These are phyloP conservation scores for Rhynchomys soricoides DNA, from an alignment of 2,113 vertebrate species.

Conservation along the genomic window DNA sequence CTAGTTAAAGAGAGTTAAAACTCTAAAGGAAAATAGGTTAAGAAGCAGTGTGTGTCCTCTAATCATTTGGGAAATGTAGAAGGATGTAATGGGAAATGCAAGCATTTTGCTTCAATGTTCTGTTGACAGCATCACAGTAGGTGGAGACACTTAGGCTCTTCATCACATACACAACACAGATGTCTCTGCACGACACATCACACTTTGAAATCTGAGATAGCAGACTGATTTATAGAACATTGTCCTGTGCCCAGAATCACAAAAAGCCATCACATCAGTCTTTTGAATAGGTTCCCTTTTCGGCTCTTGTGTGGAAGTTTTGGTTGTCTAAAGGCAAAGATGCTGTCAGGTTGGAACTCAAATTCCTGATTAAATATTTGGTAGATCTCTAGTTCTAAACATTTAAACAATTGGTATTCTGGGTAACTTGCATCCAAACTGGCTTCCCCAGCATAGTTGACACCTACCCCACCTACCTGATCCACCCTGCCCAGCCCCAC, in stretches of 20 bases:
- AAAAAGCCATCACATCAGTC: not conserved
- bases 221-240: not conserved
- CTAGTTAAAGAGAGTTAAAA: conserved; percentile 7
- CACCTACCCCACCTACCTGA: too few species aligned
- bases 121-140: not conserved
- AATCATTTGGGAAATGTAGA: not conserved
- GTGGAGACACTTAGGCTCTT: not conserved
- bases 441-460: not conserved
- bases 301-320: not conserved
- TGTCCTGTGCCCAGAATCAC: rapidly evolving
- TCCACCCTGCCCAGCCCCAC: too few species aligned
- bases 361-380: not conserved
- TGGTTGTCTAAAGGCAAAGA: not conserved
- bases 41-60: not conserved
- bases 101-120: not conserved
- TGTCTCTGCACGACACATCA: not conserved
- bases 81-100: not conserved
- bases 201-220: not conserved
- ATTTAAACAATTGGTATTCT: not conserved
- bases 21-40: not conserved
- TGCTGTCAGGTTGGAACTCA: not conserved
- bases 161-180: not conserved
- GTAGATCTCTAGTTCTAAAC: not conserved
- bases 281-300: not conserved
- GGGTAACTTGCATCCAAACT: not conserved